These are phyloP conservation scores for Oreochromis grahami DNA, from an alignment of 2,797 vertebrate species.

Conservation along the genomic window DNA sequence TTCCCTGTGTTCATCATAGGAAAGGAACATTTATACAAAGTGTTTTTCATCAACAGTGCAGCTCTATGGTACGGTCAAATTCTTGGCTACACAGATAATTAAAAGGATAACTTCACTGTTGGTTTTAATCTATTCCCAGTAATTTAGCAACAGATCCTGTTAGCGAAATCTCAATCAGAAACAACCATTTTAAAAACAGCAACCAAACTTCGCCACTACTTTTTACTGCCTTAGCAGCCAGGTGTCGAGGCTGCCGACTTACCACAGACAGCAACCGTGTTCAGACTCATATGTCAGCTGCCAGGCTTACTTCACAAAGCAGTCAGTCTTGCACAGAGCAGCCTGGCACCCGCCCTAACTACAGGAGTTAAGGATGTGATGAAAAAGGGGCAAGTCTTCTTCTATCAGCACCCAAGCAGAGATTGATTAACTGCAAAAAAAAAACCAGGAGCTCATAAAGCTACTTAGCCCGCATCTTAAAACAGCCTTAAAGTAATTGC, in stretches of 20 bases:
- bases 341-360: slow-evolving; percentile 42
- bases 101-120: background rate
- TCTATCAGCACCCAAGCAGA: slow-evolving; percentile 27
- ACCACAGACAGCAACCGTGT: slow-evolving; percentile 43
- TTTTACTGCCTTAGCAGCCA: slow-evolving; percentile 41
- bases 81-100: background rate
- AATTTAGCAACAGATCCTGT: background rate
- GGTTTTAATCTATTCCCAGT: background rate
- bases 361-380: slow-evolving; percentile 43
- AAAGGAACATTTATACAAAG: background rate
- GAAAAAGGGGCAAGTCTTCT: slow-evolving; percentile 19
- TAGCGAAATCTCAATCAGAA: background rate
- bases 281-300: slow-evolving; percentile 60
- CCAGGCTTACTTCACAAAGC: slow-evolving; percentile 46
- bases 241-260: slow-evolving; percentile 38
- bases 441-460: slow-evolving; percentile 49
- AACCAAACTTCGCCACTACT: slow-evolving; percentile 25
- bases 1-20: background rate
- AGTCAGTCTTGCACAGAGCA: slow-evolving; percentile 36
- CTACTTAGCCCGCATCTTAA: background rate
- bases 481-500: slow-evolving; percentile 13
- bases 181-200: slow-evolving; percentile 14
- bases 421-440: slow-evolving; percentile 59
- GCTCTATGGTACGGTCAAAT: background rate
- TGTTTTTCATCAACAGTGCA: background rate